phyloP scores from a whole-genome alignment of 2,113 vertebrate species.

The Vulpes lagopus region DNA sequence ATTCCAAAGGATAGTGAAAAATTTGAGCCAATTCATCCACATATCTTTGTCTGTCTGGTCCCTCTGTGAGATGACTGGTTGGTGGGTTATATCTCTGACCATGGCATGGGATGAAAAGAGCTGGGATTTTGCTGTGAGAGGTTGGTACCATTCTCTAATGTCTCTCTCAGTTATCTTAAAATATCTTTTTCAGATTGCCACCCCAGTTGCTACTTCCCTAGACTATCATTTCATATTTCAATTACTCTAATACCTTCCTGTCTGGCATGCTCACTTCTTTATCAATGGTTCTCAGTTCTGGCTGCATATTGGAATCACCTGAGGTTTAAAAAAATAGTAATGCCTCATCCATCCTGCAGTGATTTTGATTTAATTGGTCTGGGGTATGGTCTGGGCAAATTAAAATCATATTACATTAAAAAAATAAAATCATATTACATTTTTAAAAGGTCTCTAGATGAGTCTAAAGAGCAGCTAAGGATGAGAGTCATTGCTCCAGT shows the following conservation, averaged over 20 bases:
- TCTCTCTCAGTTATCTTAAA: not conserved
- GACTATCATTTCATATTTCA: not conserved
- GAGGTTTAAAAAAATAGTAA: not conserved
- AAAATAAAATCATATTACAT: not conserved
- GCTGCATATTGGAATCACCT: not conserved
- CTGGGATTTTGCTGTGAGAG: not conserved
- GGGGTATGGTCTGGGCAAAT: not conserved
- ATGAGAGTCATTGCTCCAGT: not conserved
- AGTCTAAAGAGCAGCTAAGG: not conserved
- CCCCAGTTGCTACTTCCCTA: not conserved
- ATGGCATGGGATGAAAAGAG: not conserved
- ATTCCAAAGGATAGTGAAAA: not conserved
- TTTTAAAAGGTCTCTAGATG: not conserved
- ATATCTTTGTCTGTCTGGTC: not conserved
- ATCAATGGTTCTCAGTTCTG: constrained; percentile 19
- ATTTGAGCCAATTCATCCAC: not conserved
- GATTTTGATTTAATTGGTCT: constrained; percentile 14
- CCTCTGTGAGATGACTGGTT: not conserved
- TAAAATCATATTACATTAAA: not conserved
- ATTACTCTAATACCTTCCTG: not conserved
- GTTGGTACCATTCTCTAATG: not conserved
- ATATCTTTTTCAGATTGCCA: not conserved
- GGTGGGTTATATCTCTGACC: not conserved
- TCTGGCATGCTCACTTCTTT: not conserved
- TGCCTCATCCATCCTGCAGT: not conserved